Base-by-base conservation (phyloP, 2,797 vertebrate species). In the Characodon lateralis region DNA sequence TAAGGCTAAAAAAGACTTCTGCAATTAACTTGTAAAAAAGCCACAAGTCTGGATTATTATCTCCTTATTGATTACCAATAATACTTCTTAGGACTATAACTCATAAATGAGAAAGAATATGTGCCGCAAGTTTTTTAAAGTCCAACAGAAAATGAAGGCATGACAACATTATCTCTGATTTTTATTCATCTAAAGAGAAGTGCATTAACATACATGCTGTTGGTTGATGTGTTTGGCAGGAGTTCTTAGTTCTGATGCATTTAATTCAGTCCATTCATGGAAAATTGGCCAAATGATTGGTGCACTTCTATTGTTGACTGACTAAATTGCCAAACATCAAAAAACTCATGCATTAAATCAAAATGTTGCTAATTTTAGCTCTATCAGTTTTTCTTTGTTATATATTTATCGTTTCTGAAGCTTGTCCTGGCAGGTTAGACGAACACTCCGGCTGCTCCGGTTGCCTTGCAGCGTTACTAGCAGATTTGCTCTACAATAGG, bases 11-110 rank as follows among this genome's bases (percentile, higher is more conserved):
- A 68, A 65, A 39, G 6, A 65, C 63, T 84, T 87, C 78, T 18
- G 78, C 63, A 78, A 35, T 46, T n/a, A 61, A 12, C 48, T 74
- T 55, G 53, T 35, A 50, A 65, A 86, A 77, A 72, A 77, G 61
- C 51, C 28, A 16, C 6, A 41, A 65, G 39, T 78, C 69, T 87
- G 80, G 39, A 43, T 66, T 24, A 76, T 78, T 68, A 77, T 73
- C 55, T 74, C n/a, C 41, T 20, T n/a, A 46, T 81, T 81, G 75
- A 78, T 56, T 51, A 76, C 46, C n/a, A 2, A 8, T 43, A 69
- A 46, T 69, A 35, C 35, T 63, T 63, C 2, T 63, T 10, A 65
- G 18, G 18, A 65, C 20, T 22, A 6, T 66, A 65, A 39, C 61
- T 20, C 28, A 65, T 65, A 39, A 22, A 22, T 10, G 6, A 65